phyloP scores from a whole-genome alignment of 2,113 vertebrate genomes.

The Andinoacara biseriatus region DNA sequence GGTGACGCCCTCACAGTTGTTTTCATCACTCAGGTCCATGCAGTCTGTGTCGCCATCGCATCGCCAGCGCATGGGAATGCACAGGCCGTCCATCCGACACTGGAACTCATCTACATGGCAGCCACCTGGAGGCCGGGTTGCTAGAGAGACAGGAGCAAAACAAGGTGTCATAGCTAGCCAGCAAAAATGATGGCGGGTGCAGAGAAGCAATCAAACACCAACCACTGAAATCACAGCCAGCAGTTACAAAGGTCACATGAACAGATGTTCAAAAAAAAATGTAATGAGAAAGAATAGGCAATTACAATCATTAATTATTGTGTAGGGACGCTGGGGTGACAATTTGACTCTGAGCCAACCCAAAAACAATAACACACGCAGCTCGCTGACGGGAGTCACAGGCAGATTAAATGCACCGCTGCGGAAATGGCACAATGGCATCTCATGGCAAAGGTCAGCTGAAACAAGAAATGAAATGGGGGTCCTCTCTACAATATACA shows the following conservation, averaged over 20 bases:
- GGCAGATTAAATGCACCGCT: constrained; percentile 47
- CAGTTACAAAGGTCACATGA: not conserved
- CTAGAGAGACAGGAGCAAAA: constrained; percentile 67
- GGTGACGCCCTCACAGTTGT: constrained; percentile 93
- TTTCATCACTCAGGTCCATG: constrained; percentile 96
- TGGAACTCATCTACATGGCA: constrained; percentile 96
- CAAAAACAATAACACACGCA: constrained; percentile 49
- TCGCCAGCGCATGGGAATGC: constrained; percentile 96
- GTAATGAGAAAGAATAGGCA: not conserved
- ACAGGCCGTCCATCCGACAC: constrained; percentile 92
- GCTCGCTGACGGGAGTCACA: constrained; percentile 40
- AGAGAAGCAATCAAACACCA: not conserved
- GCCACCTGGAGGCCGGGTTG: constrained; percentile 91
- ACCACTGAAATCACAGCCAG: not conserved
- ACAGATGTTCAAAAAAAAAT: not conserved
- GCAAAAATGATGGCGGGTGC: not conserved
- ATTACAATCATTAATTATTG: constrained; percentile 36
- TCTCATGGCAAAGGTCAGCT: constrained; percentile 58
- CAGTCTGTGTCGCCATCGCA: constrained; percentile 95
- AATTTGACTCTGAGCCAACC: constrained; percentile 41
- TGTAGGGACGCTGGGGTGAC: constrained; percentile 41
- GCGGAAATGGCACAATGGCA: constrained; percentile 41
- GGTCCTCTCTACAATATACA: constrained; percentile 36
- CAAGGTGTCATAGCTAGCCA: not conserved
- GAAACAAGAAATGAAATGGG: constrained; percentile 14